Percentiles rank a stretch among this genome's conserved stretches.
Evolutionary conservation across 2,113 vertebrate species (phyloP).

Genomic region (Nannospalax galili): DNA sequence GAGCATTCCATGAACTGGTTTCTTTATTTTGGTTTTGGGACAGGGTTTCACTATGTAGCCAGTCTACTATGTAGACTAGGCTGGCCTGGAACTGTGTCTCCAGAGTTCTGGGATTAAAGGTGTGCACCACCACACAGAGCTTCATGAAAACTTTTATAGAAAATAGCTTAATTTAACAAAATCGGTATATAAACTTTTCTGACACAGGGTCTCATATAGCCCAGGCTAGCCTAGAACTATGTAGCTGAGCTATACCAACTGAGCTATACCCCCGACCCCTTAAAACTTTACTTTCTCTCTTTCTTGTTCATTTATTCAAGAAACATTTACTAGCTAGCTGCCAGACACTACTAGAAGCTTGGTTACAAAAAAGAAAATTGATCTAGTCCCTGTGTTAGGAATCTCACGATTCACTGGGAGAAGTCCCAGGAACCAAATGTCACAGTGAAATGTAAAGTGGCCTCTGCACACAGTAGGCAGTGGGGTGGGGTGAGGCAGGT

Average conservation of each 20-base stretch:
- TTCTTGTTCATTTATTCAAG: constrained; percentile 30
- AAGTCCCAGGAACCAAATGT: neutral
- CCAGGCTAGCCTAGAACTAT: neutral
- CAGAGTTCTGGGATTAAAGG: too few relatives aligned
- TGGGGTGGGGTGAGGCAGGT: neutral
- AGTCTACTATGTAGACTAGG: too few relatives aligned
- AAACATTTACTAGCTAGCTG: neutral
- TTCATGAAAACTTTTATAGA: constrained; percentile 2
- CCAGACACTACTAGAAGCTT: constrained; percentile 11
- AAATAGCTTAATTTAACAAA: constrained; percentile 42
- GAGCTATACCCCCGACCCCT: neutral
- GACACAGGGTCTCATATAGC: neutral
- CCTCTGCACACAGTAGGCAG: neutral
- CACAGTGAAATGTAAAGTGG: neutral
- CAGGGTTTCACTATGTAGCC: too few relatives aligned
- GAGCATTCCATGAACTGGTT: neutral
- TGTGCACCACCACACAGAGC: too few relatives aligned
- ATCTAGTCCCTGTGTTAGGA: neutral
- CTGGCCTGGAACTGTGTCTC: too few relatives aligned
- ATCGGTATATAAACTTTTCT: neutral
- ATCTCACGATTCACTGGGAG: neutral
- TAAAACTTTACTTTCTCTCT: neutral
- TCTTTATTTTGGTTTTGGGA: too few relatives aligned
- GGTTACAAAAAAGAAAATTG: neutral
- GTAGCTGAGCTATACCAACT: neutral